Base-by-base conservation (phyloP, 37 sponge, comb jelly and placozoan species). In the Lycopodina hypogea region DNA sequence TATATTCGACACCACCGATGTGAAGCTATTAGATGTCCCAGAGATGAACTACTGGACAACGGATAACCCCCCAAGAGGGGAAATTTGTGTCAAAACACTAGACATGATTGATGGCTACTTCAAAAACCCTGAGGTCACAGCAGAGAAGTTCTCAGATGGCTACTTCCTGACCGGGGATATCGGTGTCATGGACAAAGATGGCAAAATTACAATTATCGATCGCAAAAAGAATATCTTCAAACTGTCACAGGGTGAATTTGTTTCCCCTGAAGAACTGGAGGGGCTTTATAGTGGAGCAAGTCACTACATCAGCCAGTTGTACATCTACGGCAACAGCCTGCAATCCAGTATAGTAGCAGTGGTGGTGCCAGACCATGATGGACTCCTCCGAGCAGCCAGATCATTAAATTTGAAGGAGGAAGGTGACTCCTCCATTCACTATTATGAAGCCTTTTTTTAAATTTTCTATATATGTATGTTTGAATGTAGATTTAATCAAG, bases 221-320 rank as follows among this genome's bases (percentile, higher is more conserved):
- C 73, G 89, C 0, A 82, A 78, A 75, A 88, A 88, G 75, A 88
- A 88, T 37, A 50, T 88, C 39, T 88, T 88, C 79, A 88, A 88
- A 45, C 75, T 88, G 58, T 64, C 89, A 1, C 89, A 88, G 66
- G 89, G 89, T 24, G 87, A 87, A 72, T 87, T 87, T 80, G 81
- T 87, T 41, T 75, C 87, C 1, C 87, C 87, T 12, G 80, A 80
- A 55, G 64, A 75, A 58, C 62, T 87, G 59, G 87, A 81, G 81
- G 40, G 21, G 28, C 28, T 87, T 29, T 87, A 73, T 70, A 65
- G 26, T 23, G 58, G 66, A 11, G 62, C 42, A 11, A 87, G 87
- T 34, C 21, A 26, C 36, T 62, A 66, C 69, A 81, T 87, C 32
- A 76, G 75, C 28, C 87, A 87, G 36, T 59, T 87, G 68, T 87